Evolutionary conservation across 2,113 vertebrate genomes (phyloP).

Genomic region (Oreotrochilus melanogaster): DNA sequence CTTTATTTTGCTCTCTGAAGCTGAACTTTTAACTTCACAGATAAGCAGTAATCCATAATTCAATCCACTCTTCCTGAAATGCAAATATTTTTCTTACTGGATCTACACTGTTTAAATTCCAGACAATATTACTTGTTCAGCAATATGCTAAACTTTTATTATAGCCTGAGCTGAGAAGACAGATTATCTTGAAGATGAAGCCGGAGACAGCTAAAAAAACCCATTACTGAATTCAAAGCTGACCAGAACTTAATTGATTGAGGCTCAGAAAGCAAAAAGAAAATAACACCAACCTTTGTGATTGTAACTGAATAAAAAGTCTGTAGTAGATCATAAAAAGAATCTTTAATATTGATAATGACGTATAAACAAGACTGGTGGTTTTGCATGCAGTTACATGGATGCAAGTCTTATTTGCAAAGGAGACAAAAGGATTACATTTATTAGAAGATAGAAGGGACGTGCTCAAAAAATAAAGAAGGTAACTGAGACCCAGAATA

Average conservation of each 20-base stretch:
- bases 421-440: constrained; percentile 3
- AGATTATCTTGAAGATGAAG: constrained; percentile 40
- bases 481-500: constrained; percentile 1
- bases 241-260: neutral
- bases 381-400: neutral
- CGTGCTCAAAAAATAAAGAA: constrained; percentile 8
- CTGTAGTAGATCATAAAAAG: neutral
- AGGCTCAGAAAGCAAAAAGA: constrained; percentile 25
- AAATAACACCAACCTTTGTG: neutral
- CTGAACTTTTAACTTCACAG: constrained; percentile 34
- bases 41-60: constrained; percentile 47
- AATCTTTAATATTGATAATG: neutral
- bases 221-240: constrained; percentile 22
- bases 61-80: neutral
- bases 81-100: constrained; percentile 30
- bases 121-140: constrained; percentile 31
- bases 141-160: constrained; percentile 44
- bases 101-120: constrained; percentile 58
- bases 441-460: constrained; percentile 1
- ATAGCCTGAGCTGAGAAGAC: constrained; percentile 25
- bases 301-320: neutral
- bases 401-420: constrained; percentile 5
- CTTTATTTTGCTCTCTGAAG: neutral
- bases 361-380: neutral
- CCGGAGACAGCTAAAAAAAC: constrained; percentile 46